Evolutionary conservation across 1,140 invertebrate species (phyloP), one percentile per base, ranked within the genome.

Genomic region (Caenorhabditis briggsae): DNA sequence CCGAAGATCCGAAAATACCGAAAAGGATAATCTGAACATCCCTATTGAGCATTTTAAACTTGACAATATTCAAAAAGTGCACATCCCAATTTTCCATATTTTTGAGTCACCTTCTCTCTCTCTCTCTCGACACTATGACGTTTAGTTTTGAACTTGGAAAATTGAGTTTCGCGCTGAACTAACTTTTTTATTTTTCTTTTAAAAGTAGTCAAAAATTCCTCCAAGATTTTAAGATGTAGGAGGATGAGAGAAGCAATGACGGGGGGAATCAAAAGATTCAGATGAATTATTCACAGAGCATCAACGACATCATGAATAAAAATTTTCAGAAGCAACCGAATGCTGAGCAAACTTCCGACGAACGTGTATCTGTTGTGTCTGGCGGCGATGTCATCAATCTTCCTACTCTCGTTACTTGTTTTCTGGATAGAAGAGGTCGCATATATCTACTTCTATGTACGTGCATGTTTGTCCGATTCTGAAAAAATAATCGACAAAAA

Each of bases 341-440:
- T 92, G 43, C 88, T 91, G n/a, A 61, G 61, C 18, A 87, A 85
- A 56, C 59, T 91, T 14, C 90, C 90, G n/a, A 90, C 91, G 41
- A 90, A 88, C 83, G 84, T 86, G 23, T 91, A 91, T 82, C 82
- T 91, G 5, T 85, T 92, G 12, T 83, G 88, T 33, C 56, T 90
- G 55, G 84, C 90, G 9, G 70, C 83, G 16, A 90, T 90, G 90
- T 89, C 88, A 61, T 90, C 83, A 25, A 58, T 91, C 20, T 91
- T 91, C 82, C 64, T 91, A 14, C 55, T 92, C n/a, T 91, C 90
- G 18, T 82, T 91, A 82, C 83, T 92, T n/a, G 78, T 86, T 23
- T 91, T 91, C 70, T 91, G 91, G 90, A 56, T 92, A 46, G 90
- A 91, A 87, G 85, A 91, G 88, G 91, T 90, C 86, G 55, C 86